Evolutionary conservation across 2,113 vertebrate genomes (phyloP).

Genomic region (Cinclus mexicanus): DNA sequence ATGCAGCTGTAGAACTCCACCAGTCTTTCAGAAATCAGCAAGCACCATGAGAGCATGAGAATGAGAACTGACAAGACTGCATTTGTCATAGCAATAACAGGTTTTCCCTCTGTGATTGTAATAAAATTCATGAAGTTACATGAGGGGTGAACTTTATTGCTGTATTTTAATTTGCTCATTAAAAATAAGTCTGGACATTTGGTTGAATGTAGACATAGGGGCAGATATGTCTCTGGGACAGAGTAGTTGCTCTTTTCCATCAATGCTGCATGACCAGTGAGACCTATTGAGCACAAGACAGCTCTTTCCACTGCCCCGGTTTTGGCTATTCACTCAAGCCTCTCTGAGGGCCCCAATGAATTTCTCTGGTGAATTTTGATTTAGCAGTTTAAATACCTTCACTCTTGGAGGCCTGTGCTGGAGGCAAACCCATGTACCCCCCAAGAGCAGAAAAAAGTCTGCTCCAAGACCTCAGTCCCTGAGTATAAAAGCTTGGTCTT

Average conservation of each 20-base stretch:
- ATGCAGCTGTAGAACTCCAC: neutral
- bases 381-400: neutral
- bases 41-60: neutral
- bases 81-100: neutral
- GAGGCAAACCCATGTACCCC: neutral
- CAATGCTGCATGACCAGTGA: neutral
- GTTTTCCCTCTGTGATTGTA: neutral
- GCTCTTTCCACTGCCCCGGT: neutral
- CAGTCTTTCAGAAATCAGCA: neutral
- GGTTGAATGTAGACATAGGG: neutral
- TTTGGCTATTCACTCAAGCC: neutral
- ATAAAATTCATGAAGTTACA: neutral
- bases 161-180: neutral
- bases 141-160: fast-evolving
- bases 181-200: neutral
- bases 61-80: neutral
- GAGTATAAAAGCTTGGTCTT: neutral
- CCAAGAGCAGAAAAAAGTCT: neutral
- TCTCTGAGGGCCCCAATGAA: neutral
- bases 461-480: neutral
- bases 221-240: neutral
- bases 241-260: neutral
- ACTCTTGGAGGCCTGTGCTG: neutral
- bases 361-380: neutral
- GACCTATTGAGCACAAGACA: neutral